Percentiles rank a stretch among this genome's conserved stretches.
phyloP scores from a whole-genome alignment of 2,888 invertebrate species.

The Creontiades dilutus region DNA sequence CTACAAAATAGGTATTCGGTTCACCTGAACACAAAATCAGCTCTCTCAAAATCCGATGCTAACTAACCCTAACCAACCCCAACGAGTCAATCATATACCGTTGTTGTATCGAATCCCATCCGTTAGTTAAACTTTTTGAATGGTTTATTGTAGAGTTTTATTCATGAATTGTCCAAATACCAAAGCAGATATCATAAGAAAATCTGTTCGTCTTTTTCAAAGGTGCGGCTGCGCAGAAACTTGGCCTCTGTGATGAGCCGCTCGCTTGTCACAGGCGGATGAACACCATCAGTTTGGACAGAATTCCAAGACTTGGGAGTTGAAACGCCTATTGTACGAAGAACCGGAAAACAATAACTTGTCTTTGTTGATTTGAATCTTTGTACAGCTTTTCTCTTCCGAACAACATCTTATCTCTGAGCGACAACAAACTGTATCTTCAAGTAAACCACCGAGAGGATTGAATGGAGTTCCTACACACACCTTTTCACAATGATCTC shows the following conservation, averaged over 20 bases:
- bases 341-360: background rate
- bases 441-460: too few relatives aligned
- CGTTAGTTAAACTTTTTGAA: background rate
- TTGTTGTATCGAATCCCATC: background rate
- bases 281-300: conserved; percentile 19
- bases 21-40: too few relatives aligned
- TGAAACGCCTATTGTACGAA: background rate
- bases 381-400: background rate
- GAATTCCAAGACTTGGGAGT: background rate
- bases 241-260: background rate
- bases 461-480: too few relatives aligned
- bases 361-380: conserved; percentile 25
- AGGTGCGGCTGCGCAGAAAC: background rate
- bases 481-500: too few relatives aligned
- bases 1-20: too few relatives aligned
- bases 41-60: too few relatives aligned
- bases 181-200: background rate
- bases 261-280: conserved; percentile 28
- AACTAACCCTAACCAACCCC: too few relatives aligned
- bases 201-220: background rate
- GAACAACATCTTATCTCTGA: background rate
- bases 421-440: too few relatives aligned
- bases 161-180: background rate
- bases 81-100: too few relatives aligned
- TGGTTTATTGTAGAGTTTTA: background rate